phyloP scores from a whole-genome alignment of 2,888 invertebrate species.

The Diaprepes abbreviatus region DNA sequence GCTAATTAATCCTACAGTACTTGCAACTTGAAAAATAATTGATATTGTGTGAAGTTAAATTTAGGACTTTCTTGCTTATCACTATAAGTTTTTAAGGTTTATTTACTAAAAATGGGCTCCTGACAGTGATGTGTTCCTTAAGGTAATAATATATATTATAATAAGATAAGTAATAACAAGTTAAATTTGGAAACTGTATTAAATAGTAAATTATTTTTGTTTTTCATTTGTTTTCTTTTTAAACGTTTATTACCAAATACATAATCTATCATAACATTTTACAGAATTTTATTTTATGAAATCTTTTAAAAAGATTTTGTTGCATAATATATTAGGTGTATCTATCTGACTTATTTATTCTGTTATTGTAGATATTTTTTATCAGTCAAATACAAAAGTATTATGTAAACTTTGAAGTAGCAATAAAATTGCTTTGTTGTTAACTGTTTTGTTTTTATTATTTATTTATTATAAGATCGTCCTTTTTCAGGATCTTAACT shows the following conservation, averaged over 20 bases:
- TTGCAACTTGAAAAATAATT: too few relatives aligned
- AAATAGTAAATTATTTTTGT: not conserved
- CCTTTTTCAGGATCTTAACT: too few relatives aligned
- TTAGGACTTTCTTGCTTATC: too few relatives aligned
- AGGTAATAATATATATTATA: not conserved
- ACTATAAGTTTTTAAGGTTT: too few relatives aligned
- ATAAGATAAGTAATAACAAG: not conserved
- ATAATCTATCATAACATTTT: not conserved
- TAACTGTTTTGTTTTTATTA: slow-evolving; percentile 16
- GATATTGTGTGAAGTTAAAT: too few relatives aligned
- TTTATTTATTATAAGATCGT: too few relatives aligned
- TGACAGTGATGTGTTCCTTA: not conserved
- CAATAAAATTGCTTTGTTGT: slow-evolving; percentile 49
- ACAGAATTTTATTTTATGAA: not conserved
- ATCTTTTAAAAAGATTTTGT: not conserved
- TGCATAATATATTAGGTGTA: not conserved
- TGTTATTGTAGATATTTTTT: slow-evolving; percentile 28
- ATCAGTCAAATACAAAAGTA: slow-evolving; percentile 37
- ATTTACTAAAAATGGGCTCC: not conserved
- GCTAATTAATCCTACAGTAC: not conserved
- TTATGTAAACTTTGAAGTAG: slow-evolving; percentile 44
- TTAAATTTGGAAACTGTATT: not conserved
- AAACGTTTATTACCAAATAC: not conserved
- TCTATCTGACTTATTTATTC: slow-evolving; percentile 20
- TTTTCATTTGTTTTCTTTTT: not conserved